Evolutionary conservation across 2,113 vertebrate species (phyloP).

Genomic region (Alexandromys fortis): DNA sequence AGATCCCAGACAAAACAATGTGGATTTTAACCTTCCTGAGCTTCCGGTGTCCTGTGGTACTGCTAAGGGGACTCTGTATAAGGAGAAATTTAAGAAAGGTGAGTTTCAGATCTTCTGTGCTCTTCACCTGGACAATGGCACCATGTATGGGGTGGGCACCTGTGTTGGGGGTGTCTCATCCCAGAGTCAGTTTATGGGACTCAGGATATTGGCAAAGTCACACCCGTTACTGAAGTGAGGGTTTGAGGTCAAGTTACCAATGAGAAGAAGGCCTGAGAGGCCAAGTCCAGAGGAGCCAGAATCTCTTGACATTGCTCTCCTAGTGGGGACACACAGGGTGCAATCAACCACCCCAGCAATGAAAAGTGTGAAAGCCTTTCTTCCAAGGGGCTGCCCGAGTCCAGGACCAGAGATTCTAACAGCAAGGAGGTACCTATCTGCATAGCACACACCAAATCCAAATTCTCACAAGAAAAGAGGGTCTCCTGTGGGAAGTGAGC

Average conservation of each 20-base stretch:
- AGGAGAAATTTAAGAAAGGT: neutral
- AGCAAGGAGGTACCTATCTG: neutral
- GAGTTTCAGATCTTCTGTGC: neutral
- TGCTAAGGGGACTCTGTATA: neutral
- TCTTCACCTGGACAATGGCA: too few relatives aligned
- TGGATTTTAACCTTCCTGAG: neutral
- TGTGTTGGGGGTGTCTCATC: neutral
- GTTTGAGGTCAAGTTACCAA: neutral
- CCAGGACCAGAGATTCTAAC: neutral
- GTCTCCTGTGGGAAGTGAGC: neutral
- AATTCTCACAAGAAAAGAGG: neutral
- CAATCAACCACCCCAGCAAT: neutral
- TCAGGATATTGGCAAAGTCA: neutral
- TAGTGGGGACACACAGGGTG: neutral
- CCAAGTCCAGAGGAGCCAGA: neutral
- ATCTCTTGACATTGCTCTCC: neutral
- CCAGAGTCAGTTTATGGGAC: neutral
- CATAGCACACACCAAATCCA: neutral
- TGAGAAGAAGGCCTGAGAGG: neutral
- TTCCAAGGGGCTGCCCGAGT: neutral
- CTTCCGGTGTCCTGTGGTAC: slow-evolving; percentile 31
- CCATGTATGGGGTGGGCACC: neutral
- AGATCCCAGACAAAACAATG: neutral
- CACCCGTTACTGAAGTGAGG: neutral
- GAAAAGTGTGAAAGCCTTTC: neutral